Evolutionary conservation across 2,113 vertebrate species (phyloP), one percentile per base, ranked within the genome.

Genomic region (Sinocyclocheilus maitianheensis): DNA sequence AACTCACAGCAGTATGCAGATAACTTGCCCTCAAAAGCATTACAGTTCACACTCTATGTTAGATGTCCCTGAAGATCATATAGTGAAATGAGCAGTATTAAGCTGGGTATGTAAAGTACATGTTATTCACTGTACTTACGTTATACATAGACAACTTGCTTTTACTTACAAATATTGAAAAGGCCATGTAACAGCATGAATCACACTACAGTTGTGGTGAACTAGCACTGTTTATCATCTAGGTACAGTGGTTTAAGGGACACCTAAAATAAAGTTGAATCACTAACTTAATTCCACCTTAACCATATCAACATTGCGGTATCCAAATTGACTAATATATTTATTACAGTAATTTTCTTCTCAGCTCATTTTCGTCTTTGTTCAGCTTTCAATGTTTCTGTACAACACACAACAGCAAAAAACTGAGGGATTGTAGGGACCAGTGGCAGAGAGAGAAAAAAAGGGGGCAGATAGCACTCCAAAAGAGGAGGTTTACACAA

Each of bases 1-100:
- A 86, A 94, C 94, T 94, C 89, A 87, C 76, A 88, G 90, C 82
- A 88, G 88, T 95, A 95, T 88, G 95, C 94, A 90, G 88, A 86
- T 86, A 79, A 90, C 85, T 89, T 83, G 62, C 78, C 87, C 78
- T 88, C 63, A 67, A 74, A 88, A 88, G 87, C 83, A 74, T 62
- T 83, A 90, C 67, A 86, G 91, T 93, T 88, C 26, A 86, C 77
- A 91, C 89, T 89, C 89, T 81, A 89, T 77, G 77, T 63, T 83
- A 74, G 80, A 71, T 82, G 80, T 82, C 80, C 80, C 80, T 82
- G 80, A 82, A 69, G 13, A 26, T 82, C 40, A 51, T 43, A n/a
- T 26, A 81, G n/a, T 53, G 63, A 82, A 69, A 67, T 82, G 46
- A 53, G 63, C 63, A 71, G 63, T 71, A 34, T 69, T 67, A 82